These are phyloP conservation scores for Nephotettix cincticeps DNA, from an alignment of 1,140 invertebrate species.

Conservation along the genomic window DNA sequence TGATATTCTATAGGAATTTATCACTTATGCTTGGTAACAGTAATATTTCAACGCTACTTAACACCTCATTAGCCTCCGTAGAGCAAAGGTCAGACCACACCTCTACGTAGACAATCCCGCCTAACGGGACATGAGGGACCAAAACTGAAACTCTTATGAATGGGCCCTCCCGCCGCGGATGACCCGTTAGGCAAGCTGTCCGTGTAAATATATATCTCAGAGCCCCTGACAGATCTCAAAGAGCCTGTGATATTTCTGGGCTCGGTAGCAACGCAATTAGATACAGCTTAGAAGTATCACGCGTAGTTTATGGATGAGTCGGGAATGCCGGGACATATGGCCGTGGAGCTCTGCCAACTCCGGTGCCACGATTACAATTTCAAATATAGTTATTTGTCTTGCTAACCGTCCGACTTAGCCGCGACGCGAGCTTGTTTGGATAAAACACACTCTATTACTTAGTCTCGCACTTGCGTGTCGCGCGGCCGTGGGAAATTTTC, in stretches of 20 bases:
- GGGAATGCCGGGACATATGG: neutral
- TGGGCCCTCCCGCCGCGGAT: too few relatives aligned
- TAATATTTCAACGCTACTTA: too few relatives aligned
- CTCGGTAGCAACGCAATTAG: neutral
- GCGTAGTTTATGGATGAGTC: neutral
- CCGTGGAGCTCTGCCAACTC: neutral
- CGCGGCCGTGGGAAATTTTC: too few relatives aligned
- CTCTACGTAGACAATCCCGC: too few relatives aligned
- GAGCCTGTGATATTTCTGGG: neutral
- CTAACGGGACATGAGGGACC: too few relatives aligned
- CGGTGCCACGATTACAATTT: neutral
- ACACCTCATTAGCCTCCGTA: too few relatives aligned
- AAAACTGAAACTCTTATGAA: too few relatives aligned
- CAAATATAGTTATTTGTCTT: slow-evolving; percentile 13
- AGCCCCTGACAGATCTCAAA: neutral
- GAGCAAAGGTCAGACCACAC: too few relatives aligned
- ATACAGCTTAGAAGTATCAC: neutral
- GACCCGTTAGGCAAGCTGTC: neutral
- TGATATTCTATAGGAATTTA: too few relatives aligned
- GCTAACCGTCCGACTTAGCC: neutral
- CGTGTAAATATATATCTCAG: slow-evolving; percentile 4
- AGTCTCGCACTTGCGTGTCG: too few relatives aligned
- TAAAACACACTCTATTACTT: neutral
- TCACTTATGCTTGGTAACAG: too few relatives aligned
- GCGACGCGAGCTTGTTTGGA: neutral